A percentile compares a stretch with the other conserved stretches of the same genome.
Evolutionary conservation across 1,140 invertebrate genomes (phyloP).

Genomic region (Drosophila paulistorum): DNA sequence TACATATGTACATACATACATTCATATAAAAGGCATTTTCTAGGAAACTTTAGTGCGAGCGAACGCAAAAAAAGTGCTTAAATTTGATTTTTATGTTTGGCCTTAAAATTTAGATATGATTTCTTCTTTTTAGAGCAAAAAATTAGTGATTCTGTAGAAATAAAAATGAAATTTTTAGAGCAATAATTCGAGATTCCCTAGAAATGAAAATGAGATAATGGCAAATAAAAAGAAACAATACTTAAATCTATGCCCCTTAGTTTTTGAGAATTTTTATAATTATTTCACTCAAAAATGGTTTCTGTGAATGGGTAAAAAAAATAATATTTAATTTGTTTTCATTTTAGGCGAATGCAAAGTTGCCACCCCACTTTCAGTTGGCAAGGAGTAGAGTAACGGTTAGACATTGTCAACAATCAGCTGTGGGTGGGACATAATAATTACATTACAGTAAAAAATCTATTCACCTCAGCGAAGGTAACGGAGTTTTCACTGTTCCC

Average conservation of each 20-base stretch:
- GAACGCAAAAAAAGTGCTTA: conserved; percentile 41
- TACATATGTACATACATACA: conserved; percentile 31
- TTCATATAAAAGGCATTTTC: conserved; percentile 41
- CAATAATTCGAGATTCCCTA: no score
- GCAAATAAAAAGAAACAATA: neutral
- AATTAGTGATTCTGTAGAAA: conserved; percentile 50
- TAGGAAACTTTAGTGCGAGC: conserved; percentile 59
- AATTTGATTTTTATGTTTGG: conserved; percentile 46
- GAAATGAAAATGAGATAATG: conserved; percentile 19
- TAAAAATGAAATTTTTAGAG: conserved; percentile 20
- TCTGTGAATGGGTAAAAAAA: neutral
- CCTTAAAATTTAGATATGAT: conserved; percentile 15
- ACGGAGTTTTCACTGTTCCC: no score
- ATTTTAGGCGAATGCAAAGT: no score
- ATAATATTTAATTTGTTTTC: neutral
- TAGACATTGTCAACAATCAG: no score
- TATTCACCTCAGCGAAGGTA: no score
- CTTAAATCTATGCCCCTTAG: neutral
- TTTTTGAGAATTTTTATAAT: conserved; percentile 3
- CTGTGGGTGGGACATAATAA: neutral
- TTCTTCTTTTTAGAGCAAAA: conserved; percentile 8
- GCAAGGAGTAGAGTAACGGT: neutral
- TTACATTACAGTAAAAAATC: neutral
- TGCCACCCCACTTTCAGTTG: no score
- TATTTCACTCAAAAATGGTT: neutral